A percentile compares a stretch with the other conserved stretches of the same genome.
phyloP scores from a whole-genome alignment of 2,113 vertebrate species.

The Eclectus roratus region DNA sequence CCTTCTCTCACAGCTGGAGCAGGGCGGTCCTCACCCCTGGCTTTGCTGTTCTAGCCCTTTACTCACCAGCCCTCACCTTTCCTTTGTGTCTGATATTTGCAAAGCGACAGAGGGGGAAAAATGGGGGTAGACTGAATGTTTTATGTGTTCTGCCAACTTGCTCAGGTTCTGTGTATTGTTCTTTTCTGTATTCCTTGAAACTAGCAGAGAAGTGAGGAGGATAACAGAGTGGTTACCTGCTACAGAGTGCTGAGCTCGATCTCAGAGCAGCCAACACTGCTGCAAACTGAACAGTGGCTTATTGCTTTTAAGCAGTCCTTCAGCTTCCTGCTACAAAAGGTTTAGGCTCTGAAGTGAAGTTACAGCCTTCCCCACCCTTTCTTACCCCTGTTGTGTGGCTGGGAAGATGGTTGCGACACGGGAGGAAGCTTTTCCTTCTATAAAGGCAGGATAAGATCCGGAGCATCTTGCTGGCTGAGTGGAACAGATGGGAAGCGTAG shows the following conservation, averaged over 20 bases:
- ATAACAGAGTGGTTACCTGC: fast-evolving
- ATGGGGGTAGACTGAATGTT: fast-evolving
- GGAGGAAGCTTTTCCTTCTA: not conserved
- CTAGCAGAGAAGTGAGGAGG: not conserved
- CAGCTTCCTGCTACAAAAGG: not conserved
- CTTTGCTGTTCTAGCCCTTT: not conserved
- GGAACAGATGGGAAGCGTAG: slow-evolving; percentile 56
- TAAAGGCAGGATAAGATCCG: not conserved
- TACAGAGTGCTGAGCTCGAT: fast-evolving
- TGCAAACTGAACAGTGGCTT: fast-evolving
- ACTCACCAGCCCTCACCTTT: not conserved
- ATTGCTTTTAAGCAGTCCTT: not conserved
- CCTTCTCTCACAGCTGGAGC: not conserved
- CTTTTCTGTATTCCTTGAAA: not conserved
- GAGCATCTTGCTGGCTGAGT: slow-evolving; percentile 24
- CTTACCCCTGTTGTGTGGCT: not conserved
- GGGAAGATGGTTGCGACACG: not conserved
- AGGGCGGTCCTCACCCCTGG: fast-evolving
- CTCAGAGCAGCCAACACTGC: not conserved
- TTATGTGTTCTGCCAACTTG: not conserved
- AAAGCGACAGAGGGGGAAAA: not conserved
- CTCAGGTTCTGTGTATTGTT: not conserved
- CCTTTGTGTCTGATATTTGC: not conserved
- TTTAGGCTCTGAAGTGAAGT: not conserved
- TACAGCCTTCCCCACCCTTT: not conserved